These are phyloP conservation scores for Psettodes erumei DNA, from an alignment of 2,113 vertebrate genomes.

Conservation along the genomic window DNA sequence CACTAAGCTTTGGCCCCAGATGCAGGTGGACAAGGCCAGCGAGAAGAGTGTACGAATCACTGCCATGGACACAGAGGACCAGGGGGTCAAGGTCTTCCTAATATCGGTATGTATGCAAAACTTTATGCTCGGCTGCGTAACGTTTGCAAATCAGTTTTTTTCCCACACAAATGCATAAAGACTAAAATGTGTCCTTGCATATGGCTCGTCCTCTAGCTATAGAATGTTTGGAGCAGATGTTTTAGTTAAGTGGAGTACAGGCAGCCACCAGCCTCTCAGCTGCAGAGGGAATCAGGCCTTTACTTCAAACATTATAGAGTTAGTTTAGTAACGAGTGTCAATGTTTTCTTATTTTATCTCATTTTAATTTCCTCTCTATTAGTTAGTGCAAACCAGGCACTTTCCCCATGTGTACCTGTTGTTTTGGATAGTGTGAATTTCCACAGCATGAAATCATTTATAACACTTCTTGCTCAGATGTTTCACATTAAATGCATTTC, in stretches of 20 bases:
- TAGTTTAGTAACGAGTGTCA: background rate
- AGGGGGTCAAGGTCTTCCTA: slow-evolving; percentile 98
- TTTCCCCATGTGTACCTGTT: background rate
- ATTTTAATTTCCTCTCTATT: background rate
- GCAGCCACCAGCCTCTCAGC: background rate
- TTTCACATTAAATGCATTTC: slow-evolving; percentile 1
- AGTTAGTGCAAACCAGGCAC: background rate
- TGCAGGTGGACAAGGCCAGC: slow-evolving; percentile 99
- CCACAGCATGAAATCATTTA: background rate
- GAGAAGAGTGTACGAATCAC: slow-evolving; percentile 98
- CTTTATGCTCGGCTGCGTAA: fast-evolving
- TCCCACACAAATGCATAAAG: background rate
- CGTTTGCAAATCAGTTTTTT: background rate
- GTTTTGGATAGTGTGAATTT: background rate
- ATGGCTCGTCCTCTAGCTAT: no score
- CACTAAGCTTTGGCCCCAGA: slow-evolving; percentile 99
- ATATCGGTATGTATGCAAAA: slow-evolving; percentile 88
- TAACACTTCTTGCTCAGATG: background rate
- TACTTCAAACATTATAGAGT: background rate
- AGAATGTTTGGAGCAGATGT: no score
- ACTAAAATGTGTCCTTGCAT: no score
- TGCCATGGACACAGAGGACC: slow-evolving; percentile 98
- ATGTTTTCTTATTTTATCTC: background rate
- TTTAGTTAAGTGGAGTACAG: background rate
- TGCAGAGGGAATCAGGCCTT: background rate